Percentiles rank a stretch among this genome's conserved stretches.
These are phyloP conservation scores for Papilio machaon DNA, from an alignment of 1,140 invertebrate genomes.

Conservation along the genomic window DNA sequence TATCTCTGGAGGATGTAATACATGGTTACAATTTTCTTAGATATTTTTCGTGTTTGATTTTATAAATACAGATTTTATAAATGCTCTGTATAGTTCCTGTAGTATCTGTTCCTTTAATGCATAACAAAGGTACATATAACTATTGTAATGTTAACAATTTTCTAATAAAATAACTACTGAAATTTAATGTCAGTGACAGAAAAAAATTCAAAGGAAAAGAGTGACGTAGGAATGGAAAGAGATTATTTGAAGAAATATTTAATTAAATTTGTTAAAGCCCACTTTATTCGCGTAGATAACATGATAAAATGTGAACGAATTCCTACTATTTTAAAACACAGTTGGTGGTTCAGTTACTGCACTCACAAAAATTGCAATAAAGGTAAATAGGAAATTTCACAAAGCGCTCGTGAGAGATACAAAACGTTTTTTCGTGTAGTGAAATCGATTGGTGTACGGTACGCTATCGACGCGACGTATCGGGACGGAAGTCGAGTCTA, in stretches of 20 bases:
- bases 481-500: not conserved
- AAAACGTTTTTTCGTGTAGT: conserved; percentile 33
- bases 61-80: not conserved
- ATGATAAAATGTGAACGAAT: not conserved
- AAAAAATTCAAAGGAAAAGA: not conserved
- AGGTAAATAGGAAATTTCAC: conserved; percentile 31
- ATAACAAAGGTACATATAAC: not conserved
- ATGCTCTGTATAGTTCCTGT: not conserved
- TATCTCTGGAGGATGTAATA: not conserved
- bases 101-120: no score
- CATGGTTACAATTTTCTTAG: not conserved
- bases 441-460: conserved; percentile 28
- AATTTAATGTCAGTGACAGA: not conserved
- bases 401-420: conserved; percentile 25
- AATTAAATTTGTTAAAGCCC: not conserved
- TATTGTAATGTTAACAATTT: not conserved
- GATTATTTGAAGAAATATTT: no score
- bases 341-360: conserved; percentile 3
- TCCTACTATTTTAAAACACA: not conserved
- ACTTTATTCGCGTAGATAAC: not conserved
- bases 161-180: not conserved
- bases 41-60: not conserved
- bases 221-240: no score
- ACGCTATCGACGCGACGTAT: not conserved
- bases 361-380: conserved; percentile 26